Evolutionary conservation across 2,888 invertebrate genomes (phyloP), one percentile per base, ranked within the genome.

Genomic region (Lacanobia oleracea): DNA sequence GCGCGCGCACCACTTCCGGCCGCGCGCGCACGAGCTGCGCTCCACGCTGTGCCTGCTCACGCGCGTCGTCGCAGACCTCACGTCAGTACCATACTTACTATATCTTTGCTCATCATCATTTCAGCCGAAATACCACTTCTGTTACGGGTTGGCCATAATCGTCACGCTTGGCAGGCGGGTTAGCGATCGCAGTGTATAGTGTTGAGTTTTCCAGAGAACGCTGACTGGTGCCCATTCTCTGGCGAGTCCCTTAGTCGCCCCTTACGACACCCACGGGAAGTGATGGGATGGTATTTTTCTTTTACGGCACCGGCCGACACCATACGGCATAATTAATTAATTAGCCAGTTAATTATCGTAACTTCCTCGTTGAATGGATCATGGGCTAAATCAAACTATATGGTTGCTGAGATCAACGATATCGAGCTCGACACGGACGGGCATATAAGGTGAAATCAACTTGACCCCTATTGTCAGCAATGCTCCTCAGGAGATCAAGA

Each of bases 41-140:
- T 93, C 97, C 97, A 99, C 96, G 97, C 99, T 99, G 94, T 98
- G 99, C 57, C 96, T 99, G 82, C 97, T 99, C 80, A 99, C 99
- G 64, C 96, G 99, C 87, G 99, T 99, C 75, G 99, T 99, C 71
- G 99, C 98, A 89, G 99, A 99, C 94, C 97, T 99, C 88, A 99
- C 99, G 99, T 99, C 93, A 97, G 98, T 97, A 70, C 1, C n/a
- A 7, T 33, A 10, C 50, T 0, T 1, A 7, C 23, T 0, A 53
- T 14, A 51, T 4, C 8, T 50, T n/a, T n/a, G 5, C n/a, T n/a
- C n/a, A 8, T 3, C 8, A 50, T n/a, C n/a, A n/a, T n/a, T n/a
- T n/a, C n/a, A n/a, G n/a, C n/a, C n/a, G n/a, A n/a, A n/a, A n/a
- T n/a, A n/a, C n/a, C n/a, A n/a, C n/a, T n/a, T n/a, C n/a, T n/a